These are phyloP conservation scores for Grammomys surdaster DNA, from an alignment of 2,113 vertebrate species.

Conservation along the genomic window DNA sequence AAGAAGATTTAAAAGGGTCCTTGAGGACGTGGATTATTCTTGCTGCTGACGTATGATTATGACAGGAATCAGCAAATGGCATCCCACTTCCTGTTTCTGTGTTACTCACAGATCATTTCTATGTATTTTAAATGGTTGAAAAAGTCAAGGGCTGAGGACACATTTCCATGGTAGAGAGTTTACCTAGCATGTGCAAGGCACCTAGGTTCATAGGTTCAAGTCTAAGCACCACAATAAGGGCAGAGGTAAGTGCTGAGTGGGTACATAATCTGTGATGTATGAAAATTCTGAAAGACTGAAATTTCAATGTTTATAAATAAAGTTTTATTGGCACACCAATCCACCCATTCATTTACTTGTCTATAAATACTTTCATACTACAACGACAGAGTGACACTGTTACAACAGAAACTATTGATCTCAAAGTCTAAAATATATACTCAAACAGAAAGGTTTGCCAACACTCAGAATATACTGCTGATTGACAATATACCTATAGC, in stretches of 20 bases:
- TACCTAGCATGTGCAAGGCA: background rate
- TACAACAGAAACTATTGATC: background rate
- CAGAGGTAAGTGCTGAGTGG: background rate
- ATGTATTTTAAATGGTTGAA: background rate
- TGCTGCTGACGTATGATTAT: background rate
- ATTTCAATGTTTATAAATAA: conserved; percentile 22
- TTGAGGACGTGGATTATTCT: background rate
- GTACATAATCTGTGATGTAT: background rate
- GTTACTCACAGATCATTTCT: background rate
- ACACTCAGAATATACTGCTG: background rate
- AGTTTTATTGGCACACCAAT: background rate
- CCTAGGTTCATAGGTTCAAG: background rate
- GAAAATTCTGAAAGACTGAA: conserved; percentile 40
- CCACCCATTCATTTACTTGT: background rate
- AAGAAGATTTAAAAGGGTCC: background rate
- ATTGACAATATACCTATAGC: background rate
- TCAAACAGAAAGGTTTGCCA: background rate
- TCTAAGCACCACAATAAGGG: background rate
- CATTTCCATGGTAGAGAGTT: background rate
- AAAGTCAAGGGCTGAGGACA: background rate
- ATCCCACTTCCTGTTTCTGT: background rate
- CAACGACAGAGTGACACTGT: background rate
- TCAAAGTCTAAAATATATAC: conserved; percentile 31
- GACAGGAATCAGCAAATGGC: background rate
- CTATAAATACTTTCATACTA: background rate